Conservation (phyloP, 2,888 invertebrate species). For the Elmis aenea region DNA sequence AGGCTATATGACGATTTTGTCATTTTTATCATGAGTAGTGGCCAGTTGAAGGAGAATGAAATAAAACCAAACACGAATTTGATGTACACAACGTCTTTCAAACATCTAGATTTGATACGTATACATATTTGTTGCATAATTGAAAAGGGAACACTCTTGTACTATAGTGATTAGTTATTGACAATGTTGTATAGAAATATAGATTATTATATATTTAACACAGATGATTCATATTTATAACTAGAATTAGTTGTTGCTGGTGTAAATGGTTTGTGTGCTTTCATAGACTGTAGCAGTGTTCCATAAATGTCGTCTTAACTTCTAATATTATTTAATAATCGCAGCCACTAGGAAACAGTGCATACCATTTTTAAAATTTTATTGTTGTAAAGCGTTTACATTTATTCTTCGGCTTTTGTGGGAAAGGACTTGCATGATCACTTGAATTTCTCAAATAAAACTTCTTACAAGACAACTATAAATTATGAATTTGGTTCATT, state of each 20-base stretch:
- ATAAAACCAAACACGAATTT: constrained; percentile 19
- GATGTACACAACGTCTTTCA: constrained; percentile 28
- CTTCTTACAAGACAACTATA: too few species aligned
- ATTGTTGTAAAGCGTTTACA: too few species aligned
- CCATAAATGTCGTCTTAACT: constrained; percentile 17
- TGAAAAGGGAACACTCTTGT: constrained; percentile 46
- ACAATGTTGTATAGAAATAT: constrained; percentile 47
- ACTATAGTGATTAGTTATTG: constrained; percentile 42
- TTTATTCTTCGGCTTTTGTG: constrained; percentile 5
- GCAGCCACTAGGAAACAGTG: too few species aligned
- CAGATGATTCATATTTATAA: constrained; percentile 43
- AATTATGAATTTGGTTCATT: too few species aligned
- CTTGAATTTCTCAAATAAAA: too few species aligned
- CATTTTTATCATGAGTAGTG: too few species aligned
- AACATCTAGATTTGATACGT: constrained; percentile 39
- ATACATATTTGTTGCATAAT: constrained; percentile 46
- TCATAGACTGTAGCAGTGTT: constrained; percentile 32
- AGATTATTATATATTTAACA: constrained; percentile 44
- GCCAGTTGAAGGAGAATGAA: too few species aligned
- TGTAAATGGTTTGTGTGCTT: constrained; percentile 48
- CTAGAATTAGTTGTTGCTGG: constrained; percentile 42
- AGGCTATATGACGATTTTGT: too few species aligned
- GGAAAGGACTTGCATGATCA: constrained; percentile 1
- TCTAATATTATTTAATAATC: constrained; percentile 11
- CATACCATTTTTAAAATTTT: too few species aligned